Evolutionary conservation across 2,113 vertebrate species (phyloP), one percentile per base, ranked within the genome.

Genomic region (Cynoglossus semilaevis): DNA sequence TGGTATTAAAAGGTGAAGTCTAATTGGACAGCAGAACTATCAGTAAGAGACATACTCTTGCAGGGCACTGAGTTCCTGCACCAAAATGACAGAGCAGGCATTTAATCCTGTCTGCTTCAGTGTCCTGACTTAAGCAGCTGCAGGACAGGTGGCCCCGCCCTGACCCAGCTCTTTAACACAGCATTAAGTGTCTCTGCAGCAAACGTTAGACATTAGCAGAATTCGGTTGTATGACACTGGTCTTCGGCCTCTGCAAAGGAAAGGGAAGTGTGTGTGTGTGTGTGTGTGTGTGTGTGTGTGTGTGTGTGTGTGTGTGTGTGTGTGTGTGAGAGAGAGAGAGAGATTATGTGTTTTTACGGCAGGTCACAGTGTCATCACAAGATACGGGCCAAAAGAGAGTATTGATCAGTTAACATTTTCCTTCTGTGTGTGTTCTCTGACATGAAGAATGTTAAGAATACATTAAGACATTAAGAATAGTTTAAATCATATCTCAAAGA

Each of bases 331-430:
- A n/a, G 6, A 29, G 22, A 6, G 22, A 29, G 22, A 29, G 22
- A 29, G 22, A 29, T 29, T 29, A n/a, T 67, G 69, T 70, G 77
- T 76, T 74, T 79, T 67, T 69, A 62, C 65, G 70, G 66, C 60
- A 18, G 77, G 72, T 78, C 75, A 79, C 67, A 55, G 67, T 86
- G 82, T 80, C 72, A 79, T 79, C 81, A 79, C 77, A 76, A 74
- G 67, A 86, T 76, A 68, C 16, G 90, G 91, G 91, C 91, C 87
- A 91, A 90, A 90, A 91, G 90, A 94, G 93, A 88, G 90, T 96
- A 97, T 96, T 92, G 96, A 98, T 97, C 94, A 93, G 93, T 93
- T 98, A 94, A 95, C 95, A 95, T 96, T 96, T 96, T 92, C 90
- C 49, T 51, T 46, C 22, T 29, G 37, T 38, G n/a, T 17, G 14